Base-by-base conservation (phyloP, 2,113 vertebrate species). In the Rhea americana region DNA sequence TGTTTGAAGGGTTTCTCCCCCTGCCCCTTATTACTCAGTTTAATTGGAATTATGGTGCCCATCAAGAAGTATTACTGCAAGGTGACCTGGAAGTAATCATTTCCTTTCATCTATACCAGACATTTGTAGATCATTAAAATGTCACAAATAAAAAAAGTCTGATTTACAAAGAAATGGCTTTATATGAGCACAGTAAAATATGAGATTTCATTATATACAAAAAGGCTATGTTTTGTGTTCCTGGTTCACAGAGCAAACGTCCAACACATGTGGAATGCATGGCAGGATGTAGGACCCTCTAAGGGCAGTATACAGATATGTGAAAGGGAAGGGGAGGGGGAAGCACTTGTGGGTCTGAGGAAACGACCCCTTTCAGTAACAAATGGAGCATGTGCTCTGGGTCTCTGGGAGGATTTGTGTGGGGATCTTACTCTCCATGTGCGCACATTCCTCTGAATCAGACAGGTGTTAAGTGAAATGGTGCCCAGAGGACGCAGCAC, bases 391-490 rank as follows among this genome's bases (percentile, higher is more conserved):
- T 76, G 79, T 94, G 67, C 90, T 91, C 22, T 1, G 82, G 77
- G 47, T 85, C 51, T 93, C 75, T 0, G 30, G 95, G 87, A 87
- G 94, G 95, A 95, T 97, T 96, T 96, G 89, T 87, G 96, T 79
- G 3, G 82, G 93, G 95, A 87, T 93, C 53, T 95, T 9, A 65
- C 94, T 93, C 79, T 85, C 87, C 93, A 90, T 90, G 94, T 96
- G 84, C 39, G 6, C 30, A 2, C 96, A 97, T 97, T 97, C 97
- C 97, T 97, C 17, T 0, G 93, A 75, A 48, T 85, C 96, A 96
- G 87, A 94, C 97, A 97, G 96, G 96, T 96, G 96, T 96, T 95
- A 61, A 94, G 82, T 41, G 88, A 63, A 85, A 77, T 51, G 87
- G 91, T 93, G 95, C 96, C 96, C 91, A 68, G 94, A 41, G 95